Evolutionary conservation across 2,888 invertebrate species (phyloP).

Genomic region (Cerastoderma edule): DNA sequence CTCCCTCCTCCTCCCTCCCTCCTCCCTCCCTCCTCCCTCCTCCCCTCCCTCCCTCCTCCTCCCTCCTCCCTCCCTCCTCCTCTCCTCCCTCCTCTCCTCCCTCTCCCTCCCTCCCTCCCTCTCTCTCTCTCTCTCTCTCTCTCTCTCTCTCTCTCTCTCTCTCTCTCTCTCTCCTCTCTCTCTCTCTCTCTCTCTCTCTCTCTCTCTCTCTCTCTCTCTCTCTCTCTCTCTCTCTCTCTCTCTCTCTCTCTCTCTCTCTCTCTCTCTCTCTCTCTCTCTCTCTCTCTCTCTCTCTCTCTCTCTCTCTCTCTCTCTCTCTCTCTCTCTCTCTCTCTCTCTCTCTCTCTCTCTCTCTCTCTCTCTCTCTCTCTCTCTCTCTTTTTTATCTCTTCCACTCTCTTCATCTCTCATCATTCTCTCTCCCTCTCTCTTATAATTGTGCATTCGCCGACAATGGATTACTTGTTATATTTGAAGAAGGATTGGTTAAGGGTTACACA

Average conservation of each 20-base stretch:
- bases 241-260: constrained; percentile 20
- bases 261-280: neutral
- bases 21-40: neutral
- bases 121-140: neutral
- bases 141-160: neutral
- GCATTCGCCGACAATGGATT: no score
- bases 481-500: no score
- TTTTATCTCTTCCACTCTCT: neutral
- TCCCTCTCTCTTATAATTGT: neutral
- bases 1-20: neutral
- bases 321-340: constrained; percentile 19
- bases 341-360: constrained; percentile 24
- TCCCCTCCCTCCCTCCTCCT: neutral
- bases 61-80: constrained; percentile 3
- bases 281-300: neutral
- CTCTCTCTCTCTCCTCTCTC: neutral
- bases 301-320: constrained; percentile 22
- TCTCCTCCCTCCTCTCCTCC: neutral
- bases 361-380: constrained; percentile 22
- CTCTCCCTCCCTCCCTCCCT: neutral
- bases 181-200: neutral
- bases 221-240: constrained; percentile 22
- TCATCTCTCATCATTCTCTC: constrained; percentile 3
- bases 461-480: no score
- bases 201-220: constrained; percentile 9